A percentile compares a stretch with the other conserved stretches of the same genome.
These are phyloP conservation scores for Heliconius aoede DNA, from an alignment of 2,888 invertebrate genomes.

Conservation along the genomic window DNA sequence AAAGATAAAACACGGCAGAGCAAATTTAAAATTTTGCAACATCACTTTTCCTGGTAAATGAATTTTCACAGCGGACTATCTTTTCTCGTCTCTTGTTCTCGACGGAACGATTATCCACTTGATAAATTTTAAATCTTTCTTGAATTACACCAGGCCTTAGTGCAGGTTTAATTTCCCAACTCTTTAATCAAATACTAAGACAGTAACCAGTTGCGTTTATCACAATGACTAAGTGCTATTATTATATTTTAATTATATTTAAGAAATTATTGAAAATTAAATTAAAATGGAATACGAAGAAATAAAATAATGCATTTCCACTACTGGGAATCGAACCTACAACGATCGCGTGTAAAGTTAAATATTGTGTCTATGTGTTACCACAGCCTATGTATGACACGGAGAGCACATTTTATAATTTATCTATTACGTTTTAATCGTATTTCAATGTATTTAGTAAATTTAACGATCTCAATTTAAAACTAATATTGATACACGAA, in stretches of 20 bases:
- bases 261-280: neutral
- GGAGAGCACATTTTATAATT: neutral
- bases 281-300: no score
- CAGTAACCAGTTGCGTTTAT: no score
- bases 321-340: no score
- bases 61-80: slow-evolving; percentile 20
- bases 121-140: slow-evolving; percentile 13
- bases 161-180: neutral
- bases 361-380: no score
- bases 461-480: no score
- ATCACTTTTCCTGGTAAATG: slow-evolving; percentile 1
- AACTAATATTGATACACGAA: neutral
- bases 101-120: slow-evolving; percentile 1
- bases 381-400: no score
- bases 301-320: no score
- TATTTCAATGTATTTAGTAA: no score
- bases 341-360: no score
- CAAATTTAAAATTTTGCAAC: slow-evolving; percentile 5
- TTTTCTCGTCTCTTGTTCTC: slow-evolving; percentile 10
- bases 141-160: neutral
- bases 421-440: neutral
- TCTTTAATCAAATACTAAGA: neutral
- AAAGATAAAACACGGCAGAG: slow-evolving; percentile 8
- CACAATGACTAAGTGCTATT: no score
- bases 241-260: no score